Base-by-base conservation (phyloP, 2,113 vertebrate species). In the Notiomystis cincta region DNA sequence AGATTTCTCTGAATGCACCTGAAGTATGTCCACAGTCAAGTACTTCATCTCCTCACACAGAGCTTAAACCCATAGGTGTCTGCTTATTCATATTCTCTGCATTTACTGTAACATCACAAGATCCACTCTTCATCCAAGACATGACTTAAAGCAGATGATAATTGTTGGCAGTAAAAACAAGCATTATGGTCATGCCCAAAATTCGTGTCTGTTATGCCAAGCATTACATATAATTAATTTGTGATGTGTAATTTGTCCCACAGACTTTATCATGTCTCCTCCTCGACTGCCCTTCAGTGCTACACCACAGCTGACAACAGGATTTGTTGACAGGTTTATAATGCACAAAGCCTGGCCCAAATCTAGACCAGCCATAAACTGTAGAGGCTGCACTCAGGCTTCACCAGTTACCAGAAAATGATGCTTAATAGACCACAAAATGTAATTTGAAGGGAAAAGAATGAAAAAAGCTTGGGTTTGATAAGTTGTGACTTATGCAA, bases 191-290 rank as follows among this genome's bases (percentile, higher is more conserved):
- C 56, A 33, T 92, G 88, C 58, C 79, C 87, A 28, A 90, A 96
- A 94, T 54, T 82, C 67, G 40, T 13, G 35, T n/a, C 54, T 77
- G 12, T 31, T 44, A 20, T 77, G 82, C 95, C 95, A 97, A 96
- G 71, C 47, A 77, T 82, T 78, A 86, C 75, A 70, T 81, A 86
- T 24, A 90, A 93, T 96, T 96, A 96, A 94, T 96, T 95, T 64
- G 57, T 23, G 73, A 91, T 82, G 82, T 38, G 45, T 47, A 87
- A 88, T 94, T 88, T 95, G 71, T 91, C 84, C 87, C 78, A 53
- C 8, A 70, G 60, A 79, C 87, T n/a, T 95, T 87, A 91, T 70
- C 85, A 37, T 88, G 64, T 62, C 71, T 91, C 53, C 72, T 77
- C 35, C 84, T 87, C 42, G 9, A 22, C 33, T 38, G 73, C 45